These are phyloP conservation scores for Trilocha varians DNA, from an alignment of 2,888 invertebrate species.

Conservation along the genomic window DNA sequence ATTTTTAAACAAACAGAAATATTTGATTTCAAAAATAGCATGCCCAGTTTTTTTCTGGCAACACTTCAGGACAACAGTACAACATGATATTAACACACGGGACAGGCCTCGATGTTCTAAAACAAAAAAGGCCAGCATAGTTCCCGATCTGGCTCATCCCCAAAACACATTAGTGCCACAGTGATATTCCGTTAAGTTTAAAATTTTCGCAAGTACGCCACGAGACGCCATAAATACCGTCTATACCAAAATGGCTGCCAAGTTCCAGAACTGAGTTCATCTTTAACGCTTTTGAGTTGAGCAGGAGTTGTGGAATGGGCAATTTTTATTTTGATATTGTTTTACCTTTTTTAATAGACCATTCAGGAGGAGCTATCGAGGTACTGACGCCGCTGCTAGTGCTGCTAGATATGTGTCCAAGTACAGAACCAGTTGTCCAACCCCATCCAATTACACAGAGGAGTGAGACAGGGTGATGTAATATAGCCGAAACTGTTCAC, in stretches of 20 bases:
- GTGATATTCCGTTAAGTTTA: conserved; percentile 48
- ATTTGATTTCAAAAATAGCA: not conserved
- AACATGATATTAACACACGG: not conserved
- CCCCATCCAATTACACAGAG: too few species aligned
- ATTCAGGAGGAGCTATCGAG: too few species aligned
- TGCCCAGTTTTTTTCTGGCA: not conserved
- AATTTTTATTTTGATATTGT: too few species aligned
- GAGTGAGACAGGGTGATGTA: too few species aligned
- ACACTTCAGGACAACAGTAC: not conserved
- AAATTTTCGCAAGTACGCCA: conserved; percentile 31
- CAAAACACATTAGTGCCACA: conserved; percentile 47
- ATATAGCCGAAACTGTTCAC: too few species aligned
- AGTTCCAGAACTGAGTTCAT: conserved; percentile 13
- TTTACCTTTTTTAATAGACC: too few species aligned
- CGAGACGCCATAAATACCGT: conserved; percentile 29
- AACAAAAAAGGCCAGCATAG: conserved; percentile 17
- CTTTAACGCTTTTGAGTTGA: conserved; percentile 10
- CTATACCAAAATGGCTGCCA: conserved; percentile 14
- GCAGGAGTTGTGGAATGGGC: too few species aligned
- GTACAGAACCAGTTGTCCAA: too few species aligned
- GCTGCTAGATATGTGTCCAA: too few species aligned
- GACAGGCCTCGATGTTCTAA: conserved; percentile 1
- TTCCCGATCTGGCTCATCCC: conserved; percentile 40
- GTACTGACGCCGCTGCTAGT: too few species aligned
- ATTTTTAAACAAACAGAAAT: too few species aligned